phyloP scores from a whole-genome alignment of 2,888 invertebrate genomes.

The Rambutsinella grinnellia region DNA sequence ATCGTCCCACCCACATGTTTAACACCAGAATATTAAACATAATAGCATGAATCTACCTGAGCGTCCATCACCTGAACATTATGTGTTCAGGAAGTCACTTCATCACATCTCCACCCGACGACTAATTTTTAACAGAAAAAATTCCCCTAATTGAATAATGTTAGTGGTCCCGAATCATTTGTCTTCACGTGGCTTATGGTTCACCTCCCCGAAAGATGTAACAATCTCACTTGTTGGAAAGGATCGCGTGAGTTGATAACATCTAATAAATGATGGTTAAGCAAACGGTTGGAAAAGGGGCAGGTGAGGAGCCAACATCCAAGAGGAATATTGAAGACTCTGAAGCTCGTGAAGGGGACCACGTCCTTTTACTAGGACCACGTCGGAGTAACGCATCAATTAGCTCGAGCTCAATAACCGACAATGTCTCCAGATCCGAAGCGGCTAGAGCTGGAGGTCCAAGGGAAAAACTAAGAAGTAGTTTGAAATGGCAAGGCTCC shows the following conservation, averaged over 20 bases:
- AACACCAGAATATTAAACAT: too few relatives aligned
- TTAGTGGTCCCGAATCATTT: neutral
- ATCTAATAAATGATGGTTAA: neutral
- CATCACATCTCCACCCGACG: too few relatives aligned
- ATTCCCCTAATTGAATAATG: too few relatives aligned
- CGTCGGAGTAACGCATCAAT: constrained; percentile 14
- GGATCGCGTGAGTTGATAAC: neutral
- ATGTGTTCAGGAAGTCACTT: too few relatives aligned
- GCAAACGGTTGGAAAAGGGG: neutral
- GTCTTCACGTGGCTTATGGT: neutral
- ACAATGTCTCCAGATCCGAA: neutral
- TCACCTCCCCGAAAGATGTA: neutral
- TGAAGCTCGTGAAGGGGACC: constrained; percentile 28
- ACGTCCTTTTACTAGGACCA: constrained; percentile 43
- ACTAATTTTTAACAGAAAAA: too few relatives aligned
- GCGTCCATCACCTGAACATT: too few relatives aligned
- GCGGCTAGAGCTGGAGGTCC: neutral
- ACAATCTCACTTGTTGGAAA: neutral
- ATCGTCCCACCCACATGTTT: too few relatives aligned
- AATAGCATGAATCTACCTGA: too few relatives aligned
- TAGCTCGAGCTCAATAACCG: constrained; percentile 24
- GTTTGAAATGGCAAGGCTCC: constrained; percentile 43
- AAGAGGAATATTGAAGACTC: constrained; percentile 14
- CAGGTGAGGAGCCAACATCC: too few relatives aligned
- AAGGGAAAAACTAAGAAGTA: constrained; percentile 26